Evolutionary conservation across 2,888 invertebrate genomes (phyloP).

Genomic region (Micoletzkya japonica): DNA sequence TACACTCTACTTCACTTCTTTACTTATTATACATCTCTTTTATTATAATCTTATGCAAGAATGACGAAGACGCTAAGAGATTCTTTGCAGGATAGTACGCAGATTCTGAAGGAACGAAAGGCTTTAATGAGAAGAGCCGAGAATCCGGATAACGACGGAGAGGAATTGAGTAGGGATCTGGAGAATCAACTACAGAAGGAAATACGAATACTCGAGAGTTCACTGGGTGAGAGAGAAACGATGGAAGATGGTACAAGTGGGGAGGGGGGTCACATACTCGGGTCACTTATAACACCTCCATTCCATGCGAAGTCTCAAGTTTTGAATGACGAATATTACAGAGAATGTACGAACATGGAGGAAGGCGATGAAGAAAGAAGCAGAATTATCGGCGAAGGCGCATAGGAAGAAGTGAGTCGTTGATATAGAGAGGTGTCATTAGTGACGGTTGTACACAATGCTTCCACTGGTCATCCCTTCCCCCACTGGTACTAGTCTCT

Average conservation of each 20-base stretch:
- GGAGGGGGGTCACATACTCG: too few relatives aligned
- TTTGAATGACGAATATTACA: too few relatives aligned
- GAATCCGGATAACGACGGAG: slow-evolving; percentile 27
- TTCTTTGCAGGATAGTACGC: slow-evolving; percentile 18
- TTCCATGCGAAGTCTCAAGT: too few relatives aligned
- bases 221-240: slow-evolving; percentile 4
- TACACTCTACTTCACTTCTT: slow-evolving; percentile 3
- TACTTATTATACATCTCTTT: neutral
- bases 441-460: neutral
- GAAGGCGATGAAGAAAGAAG: slow-evolving; percentile 11
- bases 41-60: neutral
- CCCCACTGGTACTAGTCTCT: too few relatives aligned
- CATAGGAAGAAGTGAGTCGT: slow-evolving; percentile 6
- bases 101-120: slow-evolving; percentile 15
- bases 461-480: neutral
- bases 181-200: slow-evolving; percentile 25
- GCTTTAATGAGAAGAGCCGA: slow-evolving; percentile 18
- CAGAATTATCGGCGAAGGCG: slow-evolving; percentile 10
- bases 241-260: neutral
- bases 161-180: slow-evolving; percentile 19
- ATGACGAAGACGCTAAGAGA: neutral
- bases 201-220: slow-evolving; percentile 3
- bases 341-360: slow-evolving; percentile 27
- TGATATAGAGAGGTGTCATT: neutral
- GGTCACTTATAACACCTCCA: too few relatives aligned